Base-by-base conservation (phyloP, 2,888 invertebrate genomes). In the Trichogramma evanescens region DNA sequence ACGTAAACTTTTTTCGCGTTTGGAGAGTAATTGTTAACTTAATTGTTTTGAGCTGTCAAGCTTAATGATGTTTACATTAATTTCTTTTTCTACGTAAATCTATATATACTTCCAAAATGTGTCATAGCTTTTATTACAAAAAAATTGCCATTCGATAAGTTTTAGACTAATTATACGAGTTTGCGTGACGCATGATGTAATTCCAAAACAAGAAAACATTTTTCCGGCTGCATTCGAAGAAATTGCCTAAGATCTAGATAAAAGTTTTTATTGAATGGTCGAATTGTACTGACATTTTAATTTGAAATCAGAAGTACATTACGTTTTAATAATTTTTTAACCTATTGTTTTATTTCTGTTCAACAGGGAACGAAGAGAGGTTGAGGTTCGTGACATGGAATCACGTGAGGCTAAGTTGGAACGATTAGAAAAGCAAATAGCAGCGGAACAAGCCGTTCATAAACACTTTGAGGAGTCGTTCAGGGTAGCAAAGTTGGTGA, bases 401-500 rank as follows among this genome's bases (percentile, higher is more conserved):
- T 83, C 85, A 74, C 82, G 82, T 43, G 76, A 76, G 67, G 74
- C 72, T 57, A 78, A 75, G 66, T 76, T 75, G 71, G 76, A 84
- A 66, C 79, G 83, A 63, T 67, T 83, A 78, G 82, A 73, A 84
- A 88, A 79, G 74, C 80, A 71, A 72, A 77, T 81, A 65, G 79
- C 80, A 61, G 84, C 84, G 58, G 84, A 86, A 68, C 83, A 84
- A 70, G 87, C 89, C 66, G 89, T 94, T 62, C 87, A 91, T 71
- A 89, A 92, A 79, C 94, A 94, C 80, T 94, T 94, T 79, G 91
- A 91, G 74, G 92, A 93, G 81, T 92, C 93, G 66, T 82, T 93
- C 64, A 83, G 89, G 75, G 61, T 87, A 65, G 89, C 88, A 50
- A 86, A 88, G 74, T 87, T 89, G 86, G 89, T 89, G 77, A 78